A percentile compares a stretch with the other conserved stretches of the same genome.
Evolutionary conservation across 2,888 invertebrate genomes (phyloP).

Genomic region (Nomada fabriciana): DNA sequence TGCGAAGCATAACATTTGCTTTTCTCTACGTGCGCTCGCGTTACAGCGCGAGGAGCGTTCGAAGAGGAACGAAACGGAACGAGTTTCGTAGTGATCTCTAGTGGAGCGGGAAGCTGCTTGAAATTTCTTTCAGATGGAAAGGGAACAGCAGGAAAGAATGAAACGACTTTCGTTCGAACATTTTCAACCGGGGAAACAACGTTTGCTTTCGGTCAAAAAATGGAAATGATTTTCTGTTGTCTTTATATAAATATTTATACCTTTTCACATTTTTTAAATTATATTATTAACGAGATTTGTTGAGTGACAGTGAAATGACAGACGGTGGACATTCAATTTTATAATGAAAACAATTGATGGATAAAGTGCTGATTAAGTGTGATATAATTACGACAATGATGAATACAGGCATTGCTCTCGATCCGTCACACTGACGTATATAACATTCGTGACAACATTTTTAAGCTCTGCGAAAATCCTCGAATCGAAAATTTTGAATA

Average conservation of each 20-base stretch:
- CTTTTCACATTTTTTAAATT: not conserved
- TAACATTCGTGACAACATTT: slow-evolving; percentile 34
- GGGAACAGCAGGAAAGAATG: slow-evolving; percentile 8
- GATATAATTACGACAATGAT: slow-evolving; percentile 67
- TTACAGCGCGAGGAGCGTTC: slow-evolving; percentile 28
- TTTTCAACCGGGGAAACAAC: not conserved
- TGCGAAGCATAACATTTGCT: slow-evolving; percentile 42
- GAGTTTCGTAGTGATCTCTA: slow-evolving; percentile 32
- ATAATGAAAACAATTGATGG: slow-evolving; percentile 39
- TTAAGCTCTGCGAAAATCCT: too few species aligned
- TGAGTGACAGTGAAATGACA: slow-evolving; percentile 18
- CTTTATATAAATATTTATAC: not conserved
- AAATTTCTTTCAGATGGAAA: slow-evolving; percentile 41
- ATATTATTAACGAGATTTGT: not conserved
- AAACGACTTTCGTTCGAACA: slow-evolving; percentile 10
- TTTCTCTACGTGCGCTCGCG: slow-evolving; percentile 34
- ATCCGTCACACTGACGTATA: slow-evolving; percentile 61
- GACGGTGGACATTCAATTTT: slow-evolving; percentile 13
- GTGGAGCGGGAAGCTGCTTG: slow-evolving; percentile 44
- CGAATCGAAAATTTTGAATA: too few species aligned
- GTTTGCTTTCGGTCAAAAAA: not conserved
- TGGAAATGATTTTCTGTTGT: not conserved
- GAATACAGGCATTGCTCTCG: slow-evolving; percentile 75
- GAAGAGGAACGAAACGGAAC: slow-evolving; percentile 24
- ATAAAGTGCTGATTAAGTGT: slow-evolving; percentile 54